Evolutionary conservation across 2,888 invertebrate genomes (phyloP), one percentile per base, ranked within the genome.

Genomic region (Andrena haemorrhoa): DNA sequence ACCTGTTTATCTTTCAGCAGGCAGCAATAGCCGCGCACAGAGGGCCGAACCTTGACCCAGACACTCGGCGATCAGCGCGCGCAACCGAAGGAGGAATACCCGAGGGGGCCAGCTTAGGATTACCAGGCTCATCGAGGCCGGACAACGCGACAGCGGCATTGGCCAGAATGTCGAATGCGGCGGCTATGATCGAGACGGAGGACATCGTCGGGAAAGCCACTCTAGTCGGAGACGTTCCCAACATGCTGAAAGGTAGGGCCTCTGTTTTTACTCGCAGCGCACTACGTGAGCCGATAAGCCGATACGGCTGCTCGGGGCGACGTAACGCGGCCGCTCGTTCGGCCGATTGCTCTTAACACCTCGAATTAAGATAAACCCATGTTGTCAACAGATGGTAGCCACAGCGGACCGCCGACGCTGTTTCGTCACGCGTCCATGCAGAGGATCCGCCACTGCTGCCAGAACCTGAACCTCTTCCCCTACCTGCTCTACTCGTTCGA

Each of bases 391-490:
- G 94, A 94, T 83, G 92, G 92, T 84, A 91, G 89, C 64, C 89
- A 90, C 41, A 91, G 89, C 58, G 91, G 92, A 26, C 91, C 93
- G 33, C 93, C 93, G 5, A 84, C 89, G 69, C 82, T 94, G 10
- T 92, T 93, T 47, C 89, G 90, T 2, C 91, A 92, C 66, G 79
- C 91, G 1, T 93, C 93, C 7, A 93, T 94, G 89, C 92, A 93
- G 71, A 93, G 91, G 75, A 91, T 94, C 33, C 93, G 93, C 20
- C 94, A 94, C 76, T 94, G 94, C 60, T 94, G 93, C 60, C 93
- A 94, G 83, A 94, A 93, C 86, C 76, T 94, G n/a, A 93, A 93
- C 73, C 89, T 94, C 20, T 89, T 94, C 60, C 93, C 94, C 3
- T 93, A 93, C 69, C 85, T 94, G n/a, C 88, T 94, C 2, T 93